Evolutionary conservation across 1,140 invertebrate species (phyloP), one percentile per base, ranked within the genome.

Genomic region (Drosophila sturtevanti): DNA sequence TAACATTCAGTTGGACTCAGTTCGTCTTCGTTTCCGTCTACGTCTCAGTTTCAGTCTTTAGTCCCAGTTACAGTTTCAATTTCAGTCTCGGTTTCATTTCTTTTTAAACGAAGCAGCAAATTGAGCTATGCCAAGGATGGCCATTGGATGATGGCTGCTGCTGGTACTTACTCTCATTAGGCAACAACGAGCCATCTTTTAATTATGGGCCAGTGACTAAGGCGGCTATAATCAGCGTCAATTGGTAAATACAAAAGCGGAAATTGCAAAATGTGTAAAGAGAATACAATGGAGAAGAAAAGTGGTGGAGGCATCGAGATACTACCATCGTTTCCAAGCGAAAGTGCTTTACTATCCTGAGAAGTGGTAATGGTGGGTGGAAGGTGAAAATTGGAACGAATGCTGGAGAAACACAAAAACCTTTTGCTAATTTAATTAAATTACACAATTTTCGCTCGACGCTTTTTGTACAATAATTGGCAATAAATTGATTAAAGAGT

Each of bases 371-470:
- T 10, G 27, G 22, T 31, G 22, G 51, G 51, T 41, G n/a, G 60
- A 22, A 16, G 24, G 38, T 48, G 35, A 18, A 31, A 10, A 54
- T 11, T 41, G 12, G 10, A 63, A 54, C 16, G 16, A 48, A 48
- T 48, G 41, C 41, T 48, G 59, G 79, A 62, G 79, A 68, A 52
- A 81, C 82, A 87, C 75, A 76, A 81, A 86, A 87, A 86, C 81
- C 81, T 87, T 86, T 86, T 87, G 71, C 82, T 81, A 86, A 87
- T 80, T 86, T 86, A 86, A 86, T 86, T 86, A 87, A 86, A 87
- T 86, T 86, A 87, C 72, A 81, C 71, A 67, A 86, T 86, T 87
- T 86, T 81, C 82, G 79, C 75, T 82, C 27, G 81, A 66, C 82
- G 82, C 81, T 86, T 76, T 86, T 87, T 87, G 81, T 79, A 69